Evolutionary conservation across 2,113 vertebrate species (phyloP).

Genomic region (Tetraodon nigroviridis): DNA sequence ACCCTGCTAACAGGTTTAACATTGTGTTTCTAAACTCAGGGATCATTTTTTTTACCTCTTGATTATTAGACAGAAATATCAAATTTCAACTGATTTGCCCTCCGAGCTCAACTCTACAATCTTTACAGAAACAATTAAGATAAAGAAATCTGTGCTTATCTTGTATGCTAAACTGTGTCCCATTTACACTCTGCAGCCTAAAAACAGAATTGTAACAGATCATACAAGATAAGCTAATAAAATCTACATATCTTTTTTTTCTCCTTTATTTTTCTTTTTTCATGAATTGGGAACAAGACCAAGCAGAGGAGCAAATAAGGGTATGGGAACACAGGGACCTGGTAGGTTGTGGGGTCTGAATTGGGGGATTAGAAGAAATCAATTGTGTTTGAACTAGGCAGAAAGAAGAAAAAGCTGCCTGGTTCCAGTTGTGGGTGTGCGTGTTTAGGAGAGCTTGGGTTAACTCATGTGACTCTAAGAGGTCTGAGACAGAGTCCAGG

Average conservation of each 20-base stretch:
- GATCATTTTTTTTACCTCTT: too few species aligned
- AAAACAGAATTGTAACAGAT: too few species aligned
- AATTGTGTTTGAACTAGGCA: slow-evolving; percentile 35
- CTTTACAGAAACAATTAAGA: too few species aligned
- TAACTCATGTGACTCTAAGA: slow-evolving; percentile 50
- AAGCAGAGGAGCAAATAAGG: background rate
- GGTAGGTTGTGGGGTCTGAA: slow-evolving; percentile 20
- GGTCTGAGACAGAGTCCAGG: slow-evolving; percentile 31
- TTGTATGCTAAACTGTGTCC: too few species aligned
- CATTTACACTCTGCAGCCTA: too few species aligned
- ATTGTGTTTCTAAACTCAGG: too few species aligned
- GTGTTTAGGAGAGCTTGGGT: slow-evolving; percentile 25
- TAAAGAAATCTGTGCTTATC: too few species aligned
- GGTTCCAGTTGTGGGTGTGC: slow-evolving; percentile 17
- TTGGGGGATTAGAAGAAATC: slow-evolving; percentile 30
- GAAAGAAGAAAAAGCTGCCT: slow-evolving; percentile 7
- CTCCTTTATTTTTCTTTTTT: background rate
- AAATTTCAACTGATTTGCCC: too few species aligned
- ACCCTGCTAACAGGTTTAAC: too few species aligned
- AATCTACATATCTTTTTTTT: background rate
- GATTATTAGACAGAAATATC: too few species aligned
- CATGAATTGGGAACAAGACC: background rate
- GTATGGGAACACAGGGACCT: background rate
- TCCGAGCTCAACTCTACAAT: too few species aligned
- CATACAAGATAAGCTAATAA: background rate